Evolutionary conservation across 64 coral and sea anemone genomes (phyloP).

Genomic region (Montipora sp.): DNA sequence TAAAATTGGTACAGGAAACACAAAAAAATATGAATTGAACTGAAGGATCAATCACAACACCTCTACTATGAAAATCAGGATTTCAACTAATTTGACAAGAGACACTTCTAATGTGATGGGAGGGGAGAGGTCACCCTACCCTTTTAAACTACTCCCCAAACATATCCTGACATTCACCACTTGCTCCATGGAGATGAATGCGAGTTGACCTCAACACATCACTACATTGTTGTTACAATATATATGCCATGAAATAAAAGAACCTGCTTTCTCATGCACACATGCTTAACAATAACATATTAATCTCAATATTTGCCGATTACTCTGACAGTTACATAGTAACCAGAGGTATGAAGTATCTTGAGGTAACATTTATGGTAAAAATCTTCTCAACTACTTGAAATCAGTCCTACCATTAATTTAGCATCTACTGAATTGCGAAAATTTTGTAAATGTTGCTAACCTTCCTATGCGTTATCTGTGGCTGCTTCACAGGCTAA

Average conservation of each 20-base stretch:
- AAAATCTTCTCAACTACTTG: conserved; percentile 21
- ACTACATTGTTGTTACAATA: neutral
- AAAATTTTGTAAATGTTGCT: neutral
- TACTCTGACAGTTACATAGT: conserved; percentile 95
- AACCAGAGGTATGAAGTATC: conserved; percentile 67
- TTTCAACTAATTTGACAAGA: too few relatives aligned
- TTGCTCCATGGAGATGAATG: neutral
- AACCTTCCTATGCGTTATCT: too few relatives aligned
- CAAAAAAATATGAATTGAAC: too few relatives aligned
- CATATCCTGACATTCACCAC: neutral
- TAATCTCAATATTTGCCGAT: conserved; percentile 55
- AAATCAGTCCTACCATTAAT: conserved; percentile 27
- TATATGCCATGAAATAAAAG: neutral
- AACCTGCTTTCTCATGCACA: conserved; percentile 7
- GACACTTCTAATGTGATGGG: too few relatives aligned
- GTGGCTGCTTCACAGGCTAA: too few relatives aligned
- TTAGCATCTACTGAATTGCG: too few relatives aligned
- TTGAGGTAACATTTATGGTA: conserved; percentile 19
- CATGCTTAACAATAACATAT: conserved; percentile 12
- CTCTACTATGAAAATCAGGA: too few relatives aligned
- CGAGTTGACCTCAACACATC: neutral
- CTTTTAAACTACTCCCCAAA: too few relatives aligned
- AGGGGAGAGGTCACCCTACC: too few relatives aligned
- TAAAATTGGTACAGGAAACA: too few relatives aligned
- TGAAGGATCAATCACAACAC: too few relatives aligned